Base-by-base conservation (phyloP, 2,797 vertebrate genomes). In the Sitta carolinensis region DNA sequence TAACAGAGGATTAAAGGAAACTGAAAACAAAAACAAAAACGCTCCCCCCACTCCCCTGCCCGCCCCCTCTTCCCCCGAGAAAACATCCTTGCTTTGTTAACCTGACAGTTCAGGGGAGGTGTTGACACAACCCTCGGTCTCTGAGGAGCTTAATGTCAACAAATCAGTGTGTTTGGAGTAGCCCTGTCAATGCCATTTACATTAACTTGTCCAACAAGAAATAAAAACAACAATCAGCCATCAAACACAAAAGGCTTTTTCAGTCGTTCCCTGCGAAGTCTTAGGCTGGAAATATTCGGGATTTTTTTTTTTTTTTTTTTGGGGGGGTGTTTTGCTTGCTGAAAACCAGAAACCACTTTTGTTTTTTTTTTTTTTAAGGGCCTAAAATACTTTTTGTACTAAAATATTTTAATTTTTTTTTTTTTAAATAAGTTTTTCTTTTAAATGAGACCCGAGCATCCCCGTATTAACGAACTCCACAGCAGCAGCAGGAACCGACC, bases 51-150 rank as follows among this genome's bases (percentile, higher is more conserved):
- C n/a, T n/a, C n/a, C n/a, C n/a, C n/a, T n/a, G n/a, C n/a, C n/a
- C n/a, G n/a, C n/a, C n/a, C n/a, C n/a, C n/a, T n/a, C n/a, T n/a
- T n/a, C 91, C 82, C 87, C 92, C 87, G 91, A 48, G 81, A 93
- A 96, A 97, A 96, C 93, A 92, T 95, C 94, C 91, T 95, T 88
- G 91, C 93, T 97, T 96, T 95, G 89, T 97, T 93, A 96, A 94
- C 90, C 92, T 96, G 96, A 97, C 95, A 95, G 95, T 75, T 93
- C 94, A 70, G 83, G 70, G 62, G 74, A 96, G 95, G 96, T 96
- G 94, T 85, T 97, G 97, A 97, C 95, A 88, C 95, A 96, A 96
- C 92, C 94, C 95, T 97, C 94, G 96, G 90, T 94, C 95, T 90
- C 69, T 10, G 48, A 96, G 95, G 32, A 87, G 92, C 94, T 84